Base-by-base conservation (phyloP, 1,140 invertebrate genomes). In the Musca domestica region DNA sequence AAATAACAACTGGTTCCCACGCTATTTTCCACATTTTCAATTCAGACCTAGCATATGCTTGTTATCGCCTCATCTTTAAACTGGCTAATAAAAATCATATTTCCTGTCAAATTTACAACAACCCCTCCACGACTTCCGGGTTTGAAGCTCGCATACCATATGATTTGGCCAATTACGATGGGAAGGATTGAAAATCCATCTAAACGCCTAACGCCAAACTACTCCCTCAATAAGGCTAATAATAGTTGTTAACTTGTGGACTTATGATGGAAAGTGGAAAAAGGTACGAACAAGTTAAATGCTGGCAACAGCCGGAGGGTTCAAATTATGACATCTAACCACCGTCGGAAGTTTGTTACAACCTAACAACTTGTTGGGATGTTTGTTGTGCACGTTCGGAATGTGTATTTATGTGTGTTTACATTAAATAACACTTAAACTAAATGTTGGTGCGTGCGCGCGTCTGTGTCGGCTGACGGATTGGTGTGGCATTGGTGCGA, bases 401-500 rank as follows among this genome's bases (percentile, higher is more conserved):
- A 19, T 4, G 34, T 2, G 12, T 20, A 20, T 61, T 19, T n/a
- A n/a, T 58, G 54, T 25, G 19, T 54, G 56, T 61, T 34, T 41
- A 61, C 52, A 27, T 56, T 27, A 25, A 56, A 56, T 23, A 61
- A 41, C 56, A 23, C 19, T 54, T 54, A 54, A 23, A 25, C 14
- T 61, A 61, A 61, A 61, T 34, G 56, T 20, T 61, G 56, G 56
- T 61, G 56, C 56, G 56, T 61, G 56, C 34, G 34, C 9, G 27
- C 27, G 27, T 9, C 34, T 41, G 34, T 41, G 34, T 12, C 27
- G 27, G 3, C 19, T 25, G 52, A 7, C 19, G n/a, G 27, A 19
- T 17, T 61, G 56, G 56, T 61, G 17, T 61, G 19, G 25, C 12
- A 6, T 27, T 17, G 15, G 19, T 17, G 48, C 23, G 3, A 4